Percentiles rank a stretch among this genome's conserved stretches.
These are phyloP conservation scores for Laothoe populi DNA, from an alignment of 2,888 invertebrate genomes.

Conservation along the genomic window DNA sequence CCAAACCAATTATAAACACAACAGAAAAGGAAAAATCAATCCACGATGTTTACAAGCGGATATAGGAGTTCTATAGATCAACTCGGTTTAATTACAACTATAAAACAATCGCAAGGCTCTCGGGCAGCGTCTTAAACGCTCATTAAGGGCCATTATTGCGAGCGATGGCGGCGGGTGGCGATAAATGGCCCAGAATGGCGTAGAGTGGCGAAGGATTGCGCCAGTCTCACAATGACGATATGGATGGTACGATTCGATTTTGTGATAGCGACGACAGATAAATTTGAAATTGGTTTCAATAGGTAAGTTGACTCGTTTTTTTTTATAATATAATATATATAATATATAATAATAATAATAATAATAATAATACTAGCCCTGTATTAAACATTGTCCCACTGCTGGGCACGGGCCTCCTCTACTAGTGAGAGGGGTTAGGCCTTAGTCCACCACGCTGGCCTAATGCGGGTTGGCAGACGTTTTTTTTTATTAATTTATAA, in stretches of 20 bases:
- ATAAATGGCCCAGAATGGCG: constrained; percentile 62
- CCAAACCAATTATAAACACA: constrained; percentile 4
- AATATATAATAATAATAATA: too few species aligned
- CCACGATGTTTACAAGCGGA: constrained; percentile 58
- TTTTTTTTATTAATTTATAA: too few species aligned
- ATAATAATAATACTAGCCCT: too few species aligned
- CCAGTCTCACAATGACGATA: constrained; percentile 44
- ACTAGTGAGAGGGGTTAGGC: too few species aligned
- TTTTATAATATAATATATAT: too few species aligned
- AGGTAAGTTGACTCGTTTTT: too few species aligned
- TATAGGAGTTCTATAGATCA: constrained; percentile 65
- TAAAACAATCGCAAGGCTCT: constrained; percentile 75
- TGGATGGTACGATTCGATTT: constrained; percentile 49
- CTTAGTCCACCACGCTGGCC: too few species aligned
- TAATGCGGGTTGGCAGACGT: too few species aligned
- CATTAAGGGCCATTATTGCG: constrained; percentile 74
- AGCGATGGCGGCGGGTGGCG: constrained; percentile 60
- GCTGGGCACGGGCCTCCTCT: too few species aligned
- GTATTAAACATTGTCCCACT: too few species aligned
- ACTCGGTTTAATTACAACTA: constrained; percentile 73
- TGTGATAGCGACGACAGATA: constrained; percentile 40
- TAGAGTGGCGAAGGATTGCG: constrained; percentile 42
- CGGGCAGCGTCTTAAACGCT: constrained; percentile 70
- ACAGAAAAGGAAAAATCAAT: constrained; percentile 49
- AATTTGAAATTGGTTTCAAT: constrained; percentile 42